Conservation (phyloP, 2,888 invertebrate species). For the Agriopis aurantiaria region DNA sequence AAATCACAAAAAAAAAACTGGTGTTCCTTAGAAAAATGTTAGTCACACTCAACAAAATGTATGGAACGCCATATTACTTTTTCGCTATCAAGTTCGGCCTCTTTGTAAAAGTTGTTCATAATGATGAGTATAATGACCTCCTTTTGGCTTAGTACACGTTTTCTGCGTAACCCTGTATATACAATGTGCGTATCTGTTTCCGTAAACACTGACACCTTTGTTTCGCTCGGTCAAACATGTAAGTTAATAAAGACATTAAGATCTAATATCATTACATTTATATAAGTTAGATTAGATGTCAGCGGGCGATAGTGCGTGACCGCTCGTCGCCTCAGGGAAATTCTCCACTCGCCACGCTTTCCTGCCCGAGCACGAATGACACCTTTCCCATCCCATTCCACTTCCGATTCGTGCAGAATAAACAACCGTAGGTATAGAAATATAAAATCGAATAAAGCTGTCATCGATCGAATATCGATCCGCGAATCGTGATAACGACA, state of each 20-base stretch:
- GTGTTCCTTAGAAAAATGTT: too few species aligned
- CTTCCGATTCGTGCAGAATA: constrained; percentile 30
- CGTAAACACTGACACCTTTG: too few species aligned
- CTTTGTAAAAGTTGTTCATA: too few species aligned
- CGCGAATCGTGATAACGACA: constrained; percentile 21
- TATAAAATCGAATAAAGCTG: constrained; percentile 17
- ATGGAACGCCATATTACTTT: too few species aligned
- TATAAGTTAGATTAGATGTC: constrained; percentile 26
- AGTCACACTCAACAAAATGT: too few species aligned
- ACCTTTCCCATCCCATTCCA: constrained; percentile 33
- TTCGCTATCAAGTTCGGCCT: too few species aligned
- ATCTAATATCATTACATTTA: constrained; percentile 22
- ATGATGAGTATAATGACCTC: too few species aligned
- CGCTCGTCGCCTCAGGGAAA: constrained; percentile 54
- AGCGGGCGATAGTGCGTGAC: constrained; percentile 49
- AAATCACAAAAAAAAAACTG: too few species aligned
- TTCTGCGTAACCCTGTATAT: too few species aligned
- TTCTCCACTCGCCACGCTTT: constrained; percentile 60
- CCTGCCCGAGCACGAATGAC: constrained; percentile 44
- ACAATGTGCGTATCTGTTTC: too few species aligned
- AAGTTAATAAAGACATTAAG: constrained; percentile 10
- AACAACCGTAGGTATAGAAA: constrained; percentile 20
- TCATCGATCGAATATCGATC: constrained; percentile 17
- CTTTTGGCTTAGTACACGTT: too few species aligned
- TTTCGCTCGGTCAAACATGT: too few species aligned